Evolutionary conservation across 2,888 invertebrate species (phyloP).

Genomic region (Pachymerium ferrugineum): DNA sequence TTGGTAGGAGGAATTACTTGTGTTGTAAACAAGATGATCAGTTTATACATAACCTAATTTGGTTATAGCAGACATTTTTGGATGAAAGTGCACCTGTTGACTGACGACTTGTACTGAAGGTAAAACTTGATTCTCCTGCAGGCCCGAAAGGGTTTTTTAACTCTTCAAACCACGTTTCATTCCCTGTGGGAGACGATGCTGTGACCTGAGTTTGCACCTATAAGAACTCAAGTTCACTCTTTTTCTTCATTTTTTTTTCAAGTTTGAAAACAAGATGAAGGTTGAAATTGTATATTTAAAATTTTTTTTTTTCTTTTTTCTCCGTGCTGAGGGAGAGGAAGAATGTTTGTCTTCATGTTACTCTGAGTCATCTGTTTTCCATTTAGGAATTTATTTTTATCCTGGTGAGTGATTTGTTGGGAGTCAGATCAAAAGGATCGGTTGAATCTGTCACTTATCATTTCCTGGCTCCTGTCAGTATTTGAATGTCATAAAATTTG

Average conservation of each 20-base stretch:
- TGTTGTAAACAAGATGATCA: too few relatives aligned
- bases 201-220: neutral
- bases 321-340: neutral
- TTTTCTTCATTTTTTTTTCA: neutral
- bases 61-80: neutral
- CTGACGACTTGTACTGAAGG: neutral
- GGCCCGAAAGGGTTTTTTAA: neutral
- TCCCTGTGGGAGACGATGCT: slow-evolving; percentile 16
- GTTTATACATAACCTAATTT: neutral
- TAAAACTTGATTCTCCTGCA: neutral
- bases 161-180: slow-evolving; percentile 14
- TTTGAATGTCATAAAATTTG: neutral
- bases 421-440: slow-evolving; percentile 11
- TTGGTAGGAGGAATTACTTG: too few relatives aligned
- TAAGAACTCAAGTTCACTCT: slow-evolving; percentile 23
- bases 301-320: neutral
- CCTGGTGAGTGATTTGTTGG: neutral
- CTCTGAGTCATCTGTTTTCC: slow-evolving; percentile 25
- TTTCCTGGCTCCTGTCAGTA: slow-evolving; percentile 23
- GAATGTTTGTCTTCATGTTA: slow-evolving; percentile 14
- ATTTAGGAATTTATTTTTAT: slow-evolving; percentile 19
- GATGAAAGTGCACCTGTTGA: neutral
- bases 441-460: slow-evolving; percentile 8
- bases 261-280: neutral
- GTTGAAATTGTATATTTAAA: neutral